phyloP scores from a whole-genome alignment of 2,113 vertebrate genomes.

The Diglossa brunneiventris region DNA sequence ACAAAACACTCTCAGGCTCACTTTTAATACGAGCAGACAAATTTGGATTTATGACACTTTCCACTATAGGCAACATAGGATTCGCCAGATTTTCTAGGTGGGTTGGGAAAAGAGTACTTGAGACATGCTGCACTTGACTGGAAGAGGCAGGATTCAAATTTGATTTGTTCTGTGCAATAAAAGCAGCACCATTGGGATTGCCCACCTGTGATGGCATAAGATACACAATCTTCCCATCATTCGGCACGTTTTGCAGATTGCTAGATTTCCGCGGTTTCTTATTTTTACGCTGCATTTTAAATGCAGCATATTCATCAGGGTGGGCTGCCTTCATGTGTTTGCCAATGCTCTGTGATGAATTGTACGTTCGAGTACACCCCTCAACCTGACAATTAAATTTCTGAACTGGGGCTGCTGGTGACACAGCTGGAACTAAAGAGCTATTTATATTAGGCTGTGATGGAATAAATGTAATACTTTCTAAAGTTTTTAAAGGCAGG shows the following conservation, averaged over 20 bases:
- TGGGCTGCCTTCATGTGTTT: constrained; percentile 95
- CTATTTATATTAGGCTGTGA: constrained; percentile 55
- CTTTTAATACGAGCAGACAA: constrained; percentile 75
- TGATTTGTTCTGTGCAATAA: constrained; percentile 75
- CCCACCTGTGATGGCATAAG: constrained; percentile 65
- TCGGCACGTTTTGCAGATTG: constrained; percentile 36
- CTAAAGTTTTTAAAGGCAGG: constrained; percentile 77
- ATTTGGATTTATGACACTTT: constrained; percentile 69
- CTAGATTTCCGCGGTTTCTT: constrained; percentile 74
- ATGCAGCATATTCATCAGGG: constrained; percentile 87
- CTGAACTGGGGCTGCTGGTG: constrained; percentile 69
- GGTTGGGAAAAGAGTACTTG: constrained; percentile 74
- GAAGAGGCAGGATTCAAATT: constrained; percentile 64
- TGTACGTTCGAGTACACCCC: constrained; percentile 87
- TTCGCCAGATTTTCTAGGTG: constrained; percentile 79
- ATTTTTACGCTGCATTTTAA: constrained; percentile 83
- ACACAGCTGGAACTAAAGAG: constrained; percentile 61
- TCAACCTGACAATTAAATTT: constrained; percentile 88
- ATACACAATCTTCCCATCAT: constrained; percentile 71
- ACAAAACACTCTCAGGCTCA: constrained; percentile 69
- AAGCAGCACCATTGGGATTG: constrained; percentile 58
- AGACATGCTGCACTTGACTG: constrained; percentile 67
- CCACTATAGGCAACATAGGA: constrained; percentile 81
- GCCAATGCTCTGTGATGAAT: constrained; percentile 88
- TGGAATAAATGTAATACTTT: constrained; percentile 69